phyloP scores from a whole-genome alignment of 2,113 vertebrate genomes.

The Zapus hudsonius region DNA sequence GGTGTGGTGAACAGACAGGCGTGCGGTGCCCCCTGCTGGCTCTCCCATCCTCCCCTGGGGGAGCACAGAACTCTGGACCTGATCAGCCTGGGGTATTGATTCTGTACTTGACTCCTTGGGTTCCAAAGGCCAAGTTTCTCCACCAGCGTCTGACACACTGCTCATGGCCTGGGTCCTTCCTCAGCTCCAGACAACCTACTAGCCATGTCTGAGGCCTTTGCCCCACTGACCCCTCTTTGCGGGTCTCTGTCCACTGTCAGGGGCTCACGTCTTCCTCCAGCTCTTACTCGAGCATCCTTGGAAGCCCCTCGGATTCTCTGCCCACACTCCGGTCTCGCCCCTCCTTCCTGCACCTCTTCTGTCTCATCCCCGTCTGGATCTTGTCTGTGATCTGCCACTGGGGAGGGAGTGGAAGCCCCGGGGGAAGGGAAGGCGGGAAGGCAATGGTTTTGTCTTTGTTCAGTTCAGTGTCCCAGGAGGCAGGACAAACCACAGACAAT shows the following conservation, averaged over 20 bases:
- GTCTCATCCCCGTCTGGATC: rapidly evolving
- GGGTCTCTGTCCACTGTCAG: rapidly evolving
- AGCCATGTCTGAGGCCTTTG: neutral
- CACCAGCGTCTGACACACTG: neutral
- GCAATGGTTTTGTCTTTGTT: neutral
- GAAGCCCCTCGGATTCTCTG: rapidly evolving
- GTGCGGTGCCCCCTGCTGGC: neutral
- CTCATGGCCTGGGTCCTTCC: neutral
- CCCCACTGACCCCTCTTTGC: rapidly evolving
- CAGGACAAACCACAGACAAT: neutral
- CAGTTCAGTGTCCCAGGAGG: neutral
- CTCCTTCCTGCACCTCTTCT: rapidly evolving
- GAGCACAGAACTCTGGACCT: neutral
- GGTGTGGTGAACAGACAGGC: neutral
- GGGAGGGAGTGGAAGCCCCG: neutral
- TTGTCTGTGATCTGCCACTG: rapidly evolving
- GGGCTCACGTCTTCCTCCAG: rapidly evolving
- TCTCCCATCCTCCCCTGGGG: neutral
- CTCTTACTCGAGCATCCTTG: rapidly evolving
- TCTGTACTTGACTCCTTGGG: rapidly evolving
- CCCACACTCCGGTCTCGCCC: rapidly evolving
- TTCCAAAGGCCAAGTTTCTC: neutral
- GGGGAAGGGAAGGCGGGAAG: too few species aligned
- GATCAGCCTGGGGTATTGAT: neutral
- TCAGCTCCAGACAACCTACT: neutral